Conservation (phyloP, 2,888 invertebrate genomes). For the Aspidapion aeneum region DNA sequence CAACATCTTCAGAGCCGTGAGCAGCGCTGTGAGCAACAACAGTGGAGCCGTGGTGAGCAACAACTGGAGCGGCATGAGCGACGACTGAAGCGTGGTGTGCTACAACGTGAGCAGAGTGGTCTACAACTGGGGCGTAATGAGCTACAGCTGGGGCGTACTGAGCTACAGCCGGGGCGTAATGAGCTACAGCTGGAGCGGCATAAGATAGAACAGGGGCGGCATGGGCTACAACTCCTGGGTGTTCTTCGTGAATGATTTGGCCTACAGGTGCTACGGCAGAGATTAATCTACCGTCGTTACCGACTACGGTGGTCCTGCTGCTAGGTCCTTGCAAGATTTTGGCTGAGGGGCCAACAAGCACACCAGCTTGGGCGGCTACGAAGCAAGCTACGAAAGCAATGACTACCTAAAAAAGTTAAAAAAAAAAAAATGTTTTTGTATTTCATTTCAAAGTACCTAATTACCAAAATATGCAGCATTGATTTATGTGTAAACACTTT, state of each 20-base stretch:
- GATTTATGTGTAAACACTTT: too few relatives aligned
- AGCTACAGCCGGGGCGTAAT: neutral
- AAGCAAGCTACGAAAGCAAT: constrained; percentile 34
- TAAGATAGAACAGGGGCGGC: constrained; percentile 23
- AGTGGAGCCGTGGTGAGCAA: constrained; percentile 8
- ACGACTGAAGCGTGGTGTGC: constrained; percentile 22
- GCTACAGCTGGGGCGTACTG: neutral
- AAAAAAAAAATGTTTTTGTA: neutral
- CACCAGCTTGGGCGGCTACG: constrained; percentile 32
- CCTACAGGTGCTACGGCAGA: constrained; percentile 37
- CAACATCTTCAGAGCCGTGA: constrained; percentile 17
- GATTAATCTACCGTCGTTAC: constrained; percentile 37
- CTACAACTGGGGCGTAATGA: constrained; percentile 6
- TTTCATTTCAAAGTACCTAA: neutral
- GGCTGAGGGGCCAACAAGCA: constrained; percentile 24
- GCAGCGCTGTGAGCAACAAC: constrained; percentile 2
- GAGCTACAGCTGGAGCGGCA: constrained; percentile 12
- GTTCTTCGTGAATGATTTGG: constrained; percentile 32
- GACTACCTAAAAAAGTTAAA: constrained; percentile 24
- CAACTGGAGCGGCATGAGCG: constrained; percentile 6
- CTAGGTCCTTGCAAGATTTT: constrained; percentile 33
- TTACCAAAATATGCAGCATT: too few relatives aligned
- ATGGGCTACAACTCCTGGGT: constrained; percentile 18
- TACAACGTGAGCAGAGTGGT: constrained; percentile 8
- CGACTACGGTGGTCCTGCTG: constrained; percentile 36